phyloP scores from a whole-genome alignment of 2,113 vertebrate species.

The Erinaceus europaeus region DNA sequence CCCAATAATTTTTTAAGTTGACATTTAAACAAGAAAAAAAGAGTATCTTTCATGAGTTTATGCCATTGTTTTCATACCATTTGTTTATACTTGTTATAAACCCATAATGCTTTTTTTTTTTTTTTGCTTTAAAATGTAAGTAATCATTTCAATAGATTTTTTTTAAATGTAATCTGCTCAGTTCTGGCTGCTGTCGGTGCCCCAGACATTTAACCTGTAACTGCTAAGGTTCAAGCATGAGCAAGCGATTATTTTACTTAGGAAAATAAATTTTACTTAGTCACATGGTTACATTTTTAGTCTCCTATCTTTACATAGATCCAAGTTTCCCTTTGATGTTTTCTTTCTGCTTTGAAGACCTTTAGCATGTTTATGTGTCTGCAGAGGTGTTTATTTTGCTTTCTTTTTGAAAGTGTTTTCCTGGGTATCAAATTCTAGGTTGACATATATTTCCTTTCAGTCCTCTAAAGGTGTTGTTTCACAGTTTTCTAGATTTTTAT shows the following conservation, averaged over 20 bases:
- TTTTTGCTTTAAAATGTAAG: not conserved
- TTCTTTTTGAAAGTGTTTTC: conserved; percentile 17
- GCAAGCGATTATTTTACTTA: too few species aligned
- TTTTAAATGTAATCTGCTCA: too few species aligned
- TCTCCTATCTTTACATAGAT: conserved; percentile 9
- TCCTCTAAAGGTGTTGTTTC: conserved; percentile 7
- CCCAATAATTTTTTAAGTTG: too few species aligned
- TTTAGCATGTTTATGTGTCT: conserved; percentile 18
- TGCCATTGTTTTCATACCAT: not conserved
- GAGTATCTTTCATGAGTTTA: not conserved
- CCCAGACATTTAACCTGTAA: too few species aligned
- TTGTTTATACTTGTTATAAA: not conserved
- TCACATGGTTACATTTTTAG: not conserved
- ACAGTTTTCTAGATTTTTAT: not conserved
- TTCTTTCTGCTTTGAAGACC: conserved; percentile 13
- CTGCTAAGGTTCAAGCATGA: too few species aligned
- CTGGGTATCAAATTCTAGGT: not conserved
- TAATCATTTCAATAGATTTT: not conserved
- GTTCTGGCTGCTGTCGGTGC: too few species aligned
- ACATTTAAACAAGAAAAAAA: too few species aligned
- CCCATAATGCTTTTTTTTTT: not conserved
- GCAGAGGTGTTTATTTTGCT: conserved; percentile 1
- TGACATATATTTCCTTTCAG: not conserved
- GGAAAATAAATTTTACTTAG: not conserved
- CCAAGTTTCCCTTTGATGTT: not conserved